These are phyloP conservation scores for Dreissena rostriformis DNA, from an alignment of 1,140 invertebrate species.

Conservation along the genomic window DNA sequence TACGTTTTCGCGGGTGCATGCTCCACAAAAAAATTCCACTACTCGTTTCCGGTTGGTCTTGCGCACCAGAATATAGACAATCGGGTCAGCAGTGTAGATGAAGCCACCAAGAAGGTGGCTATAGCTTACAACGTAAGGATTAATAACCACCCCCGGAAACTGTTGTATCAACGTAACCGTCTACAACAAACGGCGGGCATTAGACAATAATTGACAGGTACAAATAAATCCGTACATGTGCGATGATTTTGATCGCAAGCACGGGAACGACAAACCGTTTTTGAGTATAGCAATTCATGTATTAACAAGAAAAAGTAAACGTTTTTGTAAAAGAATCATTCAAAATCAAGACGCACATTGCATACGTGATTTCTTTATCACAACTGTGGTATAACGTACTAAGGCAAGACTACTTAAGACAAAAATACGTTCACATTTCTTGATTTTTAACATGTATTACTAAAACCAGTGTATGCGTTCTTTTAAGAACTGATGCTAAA, in stretches of 20 bases:
- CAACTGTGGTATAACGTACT: not conserved
- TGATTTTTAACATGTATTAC: not conserved
- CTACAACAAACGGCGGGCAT: constrained; percentile 5
- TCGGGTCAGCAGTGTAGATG: constrained; percentile 38
- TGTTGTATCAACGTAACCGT: constrained; percentile 25
- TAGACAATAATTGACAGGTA: too few relatives aligned
- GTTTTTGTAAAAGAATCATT: too few relatives aligned
- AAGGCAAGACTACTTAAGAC: not conserved
- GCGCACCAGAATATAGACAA: constrained; percentile 50
- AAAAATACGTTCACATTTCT: not conserved
- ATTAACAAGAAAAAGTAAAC: too few relatives aligned
- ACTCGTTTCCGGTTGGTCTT: constrained; percentile 50
- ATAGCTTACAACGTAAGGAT: not conserved
- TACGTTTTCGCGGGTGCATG: not conserved
- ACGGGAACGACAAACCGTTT: too few relatives aligned
- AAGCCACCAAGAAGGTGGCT: constrained; percentile 39
- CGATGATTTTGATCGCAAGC: too few relatives aligned
- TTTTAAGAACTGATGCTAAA: not conserved
- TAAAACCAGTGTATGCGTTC: not conserved
- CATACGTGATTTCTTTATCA: not conserved
- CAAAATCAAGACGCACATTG: too few relatives aligned
- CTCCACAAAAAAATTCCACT: constrained; percentile 13
- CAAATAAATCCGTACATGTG: too few relatives aligned
- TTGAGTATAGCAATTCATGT: too few relatives aligned
- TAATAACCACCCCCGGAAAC: not conserved